phyloP scores from a whole-genome alignment of 1,140 invertebrate species.

The Harlomillsia oculata region DNA sequence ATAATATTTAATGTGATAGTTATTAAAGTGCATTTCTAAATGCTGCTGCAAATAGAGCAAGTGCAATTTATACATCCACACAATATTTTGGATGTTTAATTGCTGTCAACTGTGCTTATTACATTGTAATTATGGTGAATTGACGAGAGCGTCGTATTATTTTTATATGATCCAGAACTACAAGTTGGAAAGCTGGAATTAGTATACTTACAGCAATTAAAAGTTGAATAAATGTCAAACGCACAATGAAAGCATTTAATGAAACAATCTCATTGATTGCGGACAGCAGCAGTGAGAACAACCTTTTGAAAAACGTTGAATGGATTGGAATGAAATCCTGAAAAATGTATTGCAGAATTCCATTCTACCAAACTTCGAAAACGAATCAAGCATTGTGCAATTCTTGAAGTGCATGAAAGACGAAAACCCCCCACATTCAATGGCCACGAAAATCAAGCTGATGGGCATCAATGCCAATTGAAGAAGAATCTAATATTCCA shows the following conservation, averaged over 20 bases:
- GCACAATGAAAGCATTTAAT: neutral
- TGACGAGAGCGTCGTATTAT: too few species aligned
- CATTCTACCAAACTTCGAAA: constrained; percentile 19
- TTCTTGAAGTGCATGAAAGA: constrained; percentile 1
- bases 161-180: neutral
- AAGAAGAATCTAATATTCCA: too few species aligned
- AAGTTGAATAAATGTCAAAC: too few species aligned
- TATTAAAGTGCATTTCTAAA: too few species aligned
- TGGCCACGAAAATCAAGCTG: constrained; percentile 17
- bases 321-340: constrained; percentile 4
- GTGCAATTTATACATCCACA: neutral
- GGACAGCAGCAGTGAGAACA: constrained; percentile 14
- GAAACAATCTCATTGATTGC: constrained; percentile 12
- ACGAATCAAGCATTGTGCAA: constrained; percentile 16
- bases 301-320: constrained; percentile 18
- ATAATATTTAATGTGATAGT: too few species aligned
- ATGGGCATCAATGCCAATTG: constrained; percentile 16
- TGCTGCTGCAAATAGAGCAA: too few species aligned
- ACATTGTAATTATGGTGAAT: too few species aligned
- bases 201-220: too few species aligned
- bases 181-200: neutral
- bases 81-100: too few species aligned
- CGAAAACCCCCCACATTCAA: constrained; percentile 13
- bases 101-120: neutral
- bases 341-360: constrained; percentile 14